A percentile compares a stretch with the other conserved stretches of the same genome.
Evolutionary conservation across 2,888 invertebrate species (phyloP).

Genomic region (Eristalinus sepulchralis): DNA sequence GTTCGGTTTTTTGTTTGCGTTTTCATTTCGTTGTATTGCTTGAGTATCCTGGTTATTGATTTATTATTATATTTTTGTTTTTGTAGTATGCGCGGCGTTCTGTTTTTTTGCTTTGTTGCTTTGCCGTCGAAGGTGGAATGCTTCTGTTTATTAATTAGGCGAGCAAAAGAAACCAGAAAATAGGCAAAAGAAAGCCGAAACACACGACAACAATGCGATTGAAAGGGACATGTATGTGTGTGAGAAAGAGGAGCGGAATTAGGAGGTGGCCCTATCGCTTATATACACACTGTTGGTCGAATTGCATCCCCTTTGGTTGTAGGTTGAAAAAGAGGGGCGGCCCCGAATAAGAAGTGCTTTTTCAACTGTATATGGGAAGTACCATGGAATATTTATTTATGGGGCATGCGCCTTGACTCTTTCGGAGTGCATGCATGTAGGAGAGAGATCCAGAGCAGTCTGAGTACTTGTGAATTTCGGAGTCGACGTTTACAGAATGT

Average conservation of each 20-base stretch:
- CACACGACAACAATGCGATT: conserved; percentile 35
- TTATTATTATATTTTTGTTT: conserved; percentile 59
- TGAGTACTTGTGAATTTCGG: conserved; percentile 40
- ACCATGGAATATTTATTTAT: conserved; percentile 36
- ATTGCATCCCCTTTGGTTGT: conserved; percentile 58
- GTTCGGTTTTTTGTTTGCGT: conserved; percentile 69
- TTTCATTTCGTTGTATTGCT: conserved; percentile 33
- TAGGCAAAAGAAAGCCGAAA: conserved; percentile 39
- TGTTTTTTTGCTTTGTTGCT: conserved; percentile 23
- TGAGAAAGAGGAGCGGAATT: conserved; percentile 26
- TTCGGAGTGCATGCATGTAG: conserved; percentile 56
- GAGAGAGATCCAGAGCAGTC: conserved; percentile 12
- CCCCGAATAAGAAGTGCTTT: conserved; percentile 64
- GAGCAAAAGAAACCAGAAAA: conserved; percentile 62
- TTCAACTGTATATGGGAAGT: conserved; percentile 66
- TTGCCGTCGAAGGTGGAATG: conserved; percentile 65
- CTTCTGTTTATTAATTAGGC: conserved; percentile 71
- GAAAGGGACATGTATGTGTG: conserved; percentile 11
- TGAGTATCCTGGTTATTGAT: conserved; percentile 46
- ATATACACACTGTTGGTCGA: conserved; percentile 63
- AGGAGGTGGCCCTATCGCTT: conserved; percentile 67
- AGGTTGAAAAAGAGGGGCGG: conserved; percentile 63
- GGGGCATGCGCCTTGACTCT: conserved; percentile 43
- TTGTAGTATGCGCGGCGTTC: background rate
- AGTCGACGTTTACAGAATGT: conserved; percentile 36